Base-by-base conservation (phyloP, 2,888 invertebrate genomes). In the Melolontha melolontha region DNA sequence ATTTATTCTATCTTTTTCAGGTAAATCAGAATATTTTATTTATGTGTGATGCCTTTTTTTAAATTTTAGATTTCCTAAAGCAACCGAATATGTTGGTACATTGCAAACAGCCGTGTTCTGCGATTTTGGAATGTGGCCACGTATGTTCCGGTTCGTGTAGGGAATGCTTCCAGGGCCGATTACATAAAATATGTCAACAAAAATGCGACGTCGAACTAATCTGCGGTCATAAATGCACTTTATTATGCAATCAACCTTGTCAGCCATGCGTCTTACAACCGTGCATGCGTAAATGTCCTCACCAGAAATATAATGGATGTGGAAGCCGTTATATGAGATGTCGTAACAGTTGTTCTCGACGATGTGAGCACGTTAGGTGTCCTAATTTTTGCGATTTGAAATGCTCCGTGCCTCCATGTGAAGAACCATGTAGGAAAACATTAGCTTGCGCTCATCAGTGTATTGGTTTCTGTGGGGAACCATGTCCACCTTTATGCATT, bases 391-490 rank as follows among this genome's bases (percentile, higher is more conserved):
- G 89, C 78, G 81, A 83, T 49, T 80, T 85, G 72, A 74, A 79
- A 69, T 89, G 89, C 78, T 64, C 76, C 63, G 81, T 84, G 4
- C 71, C 76, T 42, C 84, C 87, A 8, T 88, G 88, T 78, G 71
- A 69, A 14, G 75, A 79, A 77, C 80, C 83, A 6, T 88, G 88
- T 76, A 11, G 59, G 12, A 76, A 73, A 66, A 64, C 14, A 14
- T 81, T 85, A 71, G 55, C 73, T 42, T 92, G 92, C 81, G 83
- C 84, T 0, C 91, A 91, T 81, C 77, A 77, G n/a, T 90, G 92
- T 81, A 85, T 89, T 77, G 91, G 92, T 11, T 85, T 90, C 59
- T 92, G 92, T 82, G 91, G 90, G n/a, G 92, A 92, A 79, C 85
- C 84, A 8, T 92, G 91, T 79, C 90, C 90, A 12, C 79, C 79